A percentile compares a stretch with the other conserved stretches of the same genome.
phyloP scores from a whole-genome alignment of 2,888 invertebrate species.

The Drosophila rellima region DNA sequence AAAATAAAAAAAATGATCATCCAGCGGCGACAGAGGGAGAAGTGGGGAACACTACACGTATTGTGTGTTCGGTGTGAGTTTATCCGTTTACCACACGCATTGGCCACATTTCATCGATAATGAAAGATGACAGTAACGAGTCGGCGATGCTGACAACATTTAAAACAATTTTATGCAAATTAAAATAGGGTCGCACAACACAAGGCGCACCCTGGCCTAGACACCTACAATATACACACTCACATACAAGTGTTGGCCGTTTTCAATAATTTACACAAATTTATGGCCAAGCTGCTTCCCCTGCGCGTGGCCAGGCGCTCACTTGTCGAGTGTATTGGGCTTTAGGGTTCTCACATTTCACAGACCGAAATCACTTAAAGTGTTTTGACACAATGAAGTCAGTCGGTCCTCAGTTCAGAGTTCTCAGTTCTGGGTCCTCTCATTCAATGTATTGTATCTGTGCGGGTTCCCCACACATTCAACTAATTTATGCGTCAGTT shows the following conservation, averaged over 20 bases:
- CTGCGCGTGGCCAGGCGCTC: conserved; percentile 61
- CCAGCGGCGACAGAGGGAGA: conserved; percentile 1
- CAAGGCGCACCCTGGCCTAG: conserved; percentile 62
- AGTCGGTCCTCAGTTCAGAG: conserved; percentile 33
- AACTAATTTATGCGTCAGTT: conserved; percentile 75
- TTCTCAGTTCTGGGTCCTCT: conserved; percentile 6
- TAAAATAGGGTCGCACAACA: conserved; percentile 65
- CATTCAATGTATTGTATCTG: conserved; percentile 20
- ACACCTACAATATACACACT: conserved; percentile 57
- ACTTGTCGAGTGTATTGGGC: conserved; percentile 38
- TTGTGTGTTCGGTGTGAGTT: conserved; percentile 18
- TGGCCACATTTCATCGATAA: conserved; percentile 81
- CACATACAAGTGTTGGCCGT: conserved; percentile 23
- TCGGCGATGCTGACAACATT: conserved; percentile 77
- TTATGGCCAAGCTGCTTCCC: conserved; percentile 67
- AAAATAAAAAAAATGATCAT: conserved; percentile 70
- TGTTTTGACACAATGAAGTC: conserved; percentile 81
- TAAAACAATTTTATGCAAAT: conserved; percentile 82
- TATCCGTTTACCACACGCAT: conserved; percentile 71
- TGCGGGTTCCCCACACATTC: conserved; percentile 61
- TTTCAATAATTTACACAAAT: conserved; percentile 80
- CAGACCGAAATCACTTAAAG: conserved; percentile 74
- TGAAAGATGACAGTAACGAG: conserved; percentile 84
- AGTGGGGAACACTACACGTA: not conserved
- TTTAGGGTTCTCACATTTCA: conserved; percentile 63